Base-by-base conservation (phyloP, 2,797 vertebrate genomes). In the Tadarida brasiliensis region DNA sequence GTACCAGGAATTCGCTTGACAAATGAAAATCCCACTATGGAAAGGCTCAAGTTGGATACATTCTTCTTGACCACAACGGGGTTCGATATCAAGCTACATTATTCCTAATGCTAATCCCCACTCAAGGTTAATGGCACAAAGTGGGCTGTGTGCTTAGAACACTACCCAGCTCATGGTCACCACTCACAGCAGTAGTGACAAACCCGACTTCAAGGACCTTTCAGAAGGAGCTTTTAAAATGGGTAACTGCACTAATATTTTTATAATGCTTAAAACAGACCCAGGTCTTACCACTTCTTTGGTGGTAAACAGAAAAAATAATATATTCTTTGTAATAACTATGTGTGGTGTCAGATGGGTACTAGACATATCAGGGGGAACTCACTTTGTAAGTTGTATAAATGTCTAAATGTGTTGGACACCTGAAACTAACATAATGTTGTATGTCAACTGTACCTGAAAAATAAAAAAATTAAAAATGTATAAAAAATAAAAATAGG, bases 231-330 rank as follows among this genome's bases (percentile, higher is more conserved):
- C 73, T 67, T 84, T 74, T 22, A 1, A 65, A 97, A 68, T 56
- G 33, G 15, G 17, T 71, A 84, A n/a, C 33, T 59, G 4, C 6
- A 73, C 67, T 95, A 33, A n/a, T n/a, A 20, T 33, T 51, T 81
- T 19, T 33, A 90, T 61, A 51, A 91, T 15, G 73, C 76, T 81
- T 90, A 51, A 73, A 95, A 95, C 9, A 94, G 92, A 59, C 4
- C 30, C n/a, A 59, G 47, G 28, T 95, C 49, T 93, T 65, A 54
- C 17, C 24, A 85, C 11, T 73, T 78, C 12, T 71, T 77, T 87
- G 16, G 39, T 17, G 39, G 17, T 74, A 87, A 94, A 82, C 7
- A 33, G 11, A 90, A 92, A 22, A 85, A 94, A 26, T 44, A 65
- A 26, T 2, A 77, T 30, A 51, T 82, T 86, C 35, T 96, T 81